phyloP scores from a whole-genome alignment of 2,113 vertebrate genomes.

The Vireo altiloquus region DNA sequence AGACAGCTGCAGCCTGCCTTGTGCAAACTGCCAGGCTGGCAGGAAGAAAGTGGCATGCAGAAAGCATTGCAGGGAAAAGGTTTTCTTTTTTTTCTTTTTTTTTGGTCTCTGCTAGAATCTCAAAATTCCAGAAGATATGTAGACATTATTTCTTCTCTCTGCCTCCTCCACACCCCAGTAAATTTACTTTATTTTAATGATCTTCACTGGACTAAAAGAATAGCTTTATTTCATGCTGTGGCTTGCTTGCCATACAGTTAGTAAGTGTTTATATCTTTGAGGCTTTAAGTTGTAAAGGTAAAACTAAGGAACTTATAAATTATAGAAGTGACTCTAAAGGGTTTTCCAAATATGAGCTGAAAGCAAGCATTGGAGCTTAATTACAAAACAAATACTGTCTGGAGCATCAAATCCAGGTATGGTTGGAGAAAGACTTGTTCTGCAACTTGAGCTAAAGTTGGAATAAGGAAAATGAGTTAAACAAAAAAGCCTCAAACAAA shows the following conservation, averaged over 20 bases:
- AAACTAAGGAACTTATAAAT: neutral
- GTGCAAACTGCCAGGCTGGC: slow-evolving; percentile 40
- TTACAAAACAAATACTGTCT: neutral
- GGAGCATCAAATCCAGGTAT: neutral
- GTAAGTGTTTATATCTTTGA: neutral
- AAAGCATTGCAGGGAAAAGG: neutral
- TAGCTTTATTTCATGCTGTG: neutral
- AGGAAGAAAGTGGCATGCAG: slow-evolving; percentile 7
- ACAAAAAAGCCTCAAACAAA: neutral
- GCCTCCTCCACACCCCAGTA: rapidly evolving
- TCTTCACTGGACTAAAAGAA: neutral
- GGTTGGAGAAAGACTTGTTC: neutral
- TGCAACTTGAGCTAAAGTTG: neutral
- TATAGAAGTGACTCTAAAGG: neutral
- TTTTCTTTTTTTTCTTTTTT: no score
- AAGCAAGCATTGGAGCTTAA: neutral
- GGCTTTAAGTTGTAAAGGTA: neutral
- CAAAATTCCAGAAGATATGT: neutral
- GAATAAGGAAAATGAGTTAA: neutral
- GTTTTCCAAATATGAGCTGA: neutral
- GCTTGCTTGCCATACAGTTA: neutral
- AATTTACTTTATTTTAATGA: neutral
- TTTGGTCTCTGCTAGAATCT: neutral
- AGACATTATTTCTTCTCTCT: neutral
- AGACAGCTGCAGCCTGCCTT: slow-evolving; percentile 21